Evolutionary conservation across 37 sponge, comb jelly and placozoan genomes (phyloP), one percentile per base, ranked within the genome.

Genomic region (Halichondria panicea): DNA sequence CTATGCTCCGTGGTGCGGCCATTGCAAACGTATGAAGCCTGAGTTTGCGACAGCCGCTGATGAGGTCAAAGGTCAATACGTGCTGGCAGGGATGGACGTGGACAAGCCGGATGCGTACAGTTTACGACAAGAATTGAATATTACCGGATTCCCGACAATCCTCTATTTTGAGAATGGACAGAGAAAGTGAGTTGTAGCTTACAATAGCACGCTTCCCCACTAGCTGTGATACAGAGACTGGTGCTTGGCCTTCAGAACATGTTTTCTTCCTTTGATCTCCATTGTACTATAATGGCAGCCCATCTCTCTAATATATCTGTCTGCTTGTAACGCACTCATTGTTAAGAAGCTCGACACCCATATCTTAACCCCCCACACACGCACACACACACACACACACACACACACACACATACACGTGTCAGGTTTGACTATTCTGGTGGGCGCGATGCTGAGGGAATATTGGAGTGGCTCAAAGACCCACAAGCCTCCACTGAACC

Each of bases 1-100:
- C 72, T 97, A 97, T 77, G 97, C 94, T 44, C 97, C 97, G 0
- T 97, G 97, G 97, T 97, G 97, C 71, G 94, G 97, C 5, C 88
- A 92, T 34, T 97, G 97, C 68, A 93, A 97, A 59, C 36, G 40
- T 34, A 52, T 97, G 74, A 97, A 97, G 43, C 97, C 97, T 3
- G 86, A 90, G 69, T 93, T 89, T 78, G 91, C 95, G 19, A 64
- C 53, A 28, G 97, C 94, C 22, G 97, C 97, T 9, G 84, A 69
- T 0, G 82, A 76, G 25, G 74, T 97, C 58, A 97, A 97, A 58
- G 70, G 63, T 24, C 36, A 38, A 19, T 74, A 67, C 15, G 80
- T 93, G 35, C 79, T 97, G 66, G 94, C 91, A 19, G 97, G 92
- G 19, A 90, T 97, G 87, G 88, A 97, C 57, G 84, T 87, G 28